A percentile compares a stretch with the other conserved stretches of the same genome.
Conservation (phyloP, 2,888 invertebrate genomes). For the Drosophila hamatofila region DNA sequence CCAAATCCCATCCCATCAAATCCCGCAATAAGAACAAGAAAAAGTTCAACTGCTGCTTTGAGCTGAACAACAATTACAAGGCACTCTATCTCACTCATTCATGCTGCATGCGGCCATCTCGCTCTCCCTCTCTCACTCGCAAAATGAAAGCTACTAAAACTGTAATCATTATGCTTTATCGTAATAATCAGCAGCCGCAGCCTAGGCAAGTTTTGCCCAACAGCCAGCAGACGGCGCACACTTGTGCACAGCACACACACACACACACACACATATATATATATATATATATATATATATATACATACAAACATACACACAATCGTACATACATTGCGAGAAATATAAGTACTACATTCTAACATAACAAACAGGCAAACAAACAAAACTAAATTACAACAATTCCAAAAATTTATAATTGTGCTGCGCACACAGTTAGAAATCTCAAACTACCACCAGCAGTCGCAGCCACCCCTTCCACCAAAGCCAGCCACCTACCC, state of each 20-base stretch:
- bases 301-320: neutral
- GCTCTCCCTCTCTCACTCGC: constrained; percentile 24
- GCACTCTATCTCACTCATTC: constrained; percentile 25
- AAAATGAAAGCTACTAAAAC: constrained; percentile 70
- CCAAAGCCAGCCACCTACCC: neutral
- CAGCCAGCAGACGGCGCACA: constrained; percentile 37
- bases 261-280: constrained; percentile 24
- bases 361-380: constrained; percentile 76
- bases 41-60: constrained; percentile 61
- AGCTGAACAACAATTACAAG: constrained; percentile 61
- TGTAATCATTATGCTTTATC: constrained; percentile 80
- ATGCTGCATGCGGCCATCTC: neutral
- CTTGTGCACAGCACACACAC: constrained; percentile 45
- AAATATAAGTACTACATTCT: constrained; percentile 59
- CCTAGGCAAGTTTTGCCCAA: constrained; percentile 52
- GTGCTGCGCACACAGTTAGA: constrained; percentile 74
- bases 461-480: constrained; percentile 47
- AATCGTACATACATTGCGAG: neutral
- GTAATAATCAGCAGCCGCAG: constrained; percentile 78
- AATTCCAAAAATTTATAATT: constrained; percentile 83
- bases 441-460: constrained; percentile 71
- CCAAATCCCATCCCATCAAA: constrained; percentile 29
- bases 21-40: constrained; percentile 34
- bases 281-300: no score
- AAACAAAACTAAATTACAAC: constrained; percentile 82